Base-by-base conservation (phyloP, 1,140 invertebrate species). In the Zaprionus camerounensis region DNA sequence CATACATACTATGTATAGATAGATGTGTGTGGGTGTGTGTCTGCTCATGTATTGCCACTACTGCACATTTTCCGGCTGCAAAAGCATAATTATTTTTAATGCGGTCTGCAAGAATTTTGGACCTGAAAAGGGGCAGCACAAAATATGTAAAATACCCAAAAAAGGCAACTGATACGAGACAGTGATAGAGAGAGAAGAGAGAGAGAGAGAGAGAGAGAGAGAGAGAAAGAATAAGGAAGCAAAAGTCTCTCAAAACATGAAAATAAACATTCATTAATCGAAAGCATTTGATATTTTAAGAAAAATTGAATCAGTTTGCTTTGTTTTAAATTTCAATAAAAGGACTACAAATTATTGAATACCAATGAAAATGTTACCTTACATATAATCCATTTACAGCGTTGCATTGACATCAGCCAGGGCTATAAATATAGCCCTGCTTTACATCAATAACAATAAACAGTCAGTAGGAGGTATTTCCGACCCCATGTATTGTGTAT, bases 81-180 rank as follows among this genome's bases (percentile, higher is more conserved):
- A 77, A 80, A 86, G 69, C 84, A 87, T 82, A 86, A 86, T 86
- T 87, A 86, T 86, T 86, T 87, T 87, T 80, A 87, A 86, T 87
- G 80, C 77, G 76, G 72, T 80, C 55, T 80, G 57, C 69, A 77
- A 69, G 65, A 80, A 82, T 63, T 77, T 79, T 44, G 26, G 58
- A 57, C 56, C 31, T 9, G 55, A 65, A 61, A 51, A 51, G 46
- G 41, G 41, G 20, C 46, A 51, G 46, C 46, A 24, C 12, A 20
- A 51, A 51, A 51, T 13, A 51, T 51, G 46, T 24, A 51, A 46
- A 51, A 24, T 20, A 51, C 20, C 20, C 20, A 51, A 24, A 24
- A 20, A 51, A 22, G 9, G 46, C 20, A 51, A 51, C 46, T 51
- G 20, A 51, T 51, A 51, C 46, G 46, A 24, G 20, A 46, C 41